A percentile compares a stretch with the other conserved stretches of the same genome.
Evolutionary conservation across 92 coral and sea anemone genomes (phyloP).

Genomic region (Anthopleura xanthogrammica): DNA sequence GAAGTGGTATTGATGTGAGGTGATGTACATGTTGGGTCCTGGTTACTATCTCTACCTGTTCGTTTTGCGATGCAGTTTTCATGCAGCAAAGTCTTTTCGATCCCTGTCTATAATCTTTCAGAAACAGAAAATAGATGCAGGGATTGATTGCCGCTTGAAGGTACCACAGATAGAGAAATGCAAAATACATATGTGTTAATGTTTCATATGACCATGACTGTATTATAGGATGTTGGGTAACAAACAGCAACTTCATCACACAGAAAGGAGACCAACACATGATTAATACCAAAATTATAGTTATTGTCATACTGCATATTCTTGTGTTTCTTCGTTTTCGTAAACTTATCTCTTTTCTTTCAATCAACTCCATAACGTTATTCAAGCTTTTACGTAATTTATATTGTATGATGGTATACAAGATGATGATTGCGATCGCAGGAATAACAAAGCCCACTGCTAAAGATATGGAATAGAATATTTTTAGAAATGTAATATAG

Average conservation of each 20-base stretch:
- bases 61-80: neutral
- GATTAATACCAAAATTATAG: neutral
- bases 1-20: neutral
- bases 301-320: neutral
- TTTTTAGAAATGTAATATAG: rapidly evolving
- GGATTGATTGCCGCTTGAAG: constrained; percentile 8
- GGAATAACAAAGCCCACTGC: neutral
- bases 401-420: neutral
- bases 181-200: neutral
- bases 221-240: neutral
- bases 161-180: neutral
- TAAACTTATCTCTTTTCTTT: neutral
- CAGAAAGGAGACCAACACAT: neutral
- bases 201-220: neutral
- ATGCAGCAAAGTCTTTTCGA: neutral
- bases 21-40: neutral
- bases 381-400: neutral
- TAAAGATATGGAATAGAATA: neutral
- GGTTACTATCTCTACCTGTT: neutral
- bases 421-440: neutral
- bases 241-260: neutral
- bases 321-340: neutral
- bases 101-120: constrained; percentile 3
- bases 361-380: neutral
- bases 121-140: neutral